Conservation (phyloP, 92 coral and sea anemone species). For the Umimayanthus kanabou region DNA sequence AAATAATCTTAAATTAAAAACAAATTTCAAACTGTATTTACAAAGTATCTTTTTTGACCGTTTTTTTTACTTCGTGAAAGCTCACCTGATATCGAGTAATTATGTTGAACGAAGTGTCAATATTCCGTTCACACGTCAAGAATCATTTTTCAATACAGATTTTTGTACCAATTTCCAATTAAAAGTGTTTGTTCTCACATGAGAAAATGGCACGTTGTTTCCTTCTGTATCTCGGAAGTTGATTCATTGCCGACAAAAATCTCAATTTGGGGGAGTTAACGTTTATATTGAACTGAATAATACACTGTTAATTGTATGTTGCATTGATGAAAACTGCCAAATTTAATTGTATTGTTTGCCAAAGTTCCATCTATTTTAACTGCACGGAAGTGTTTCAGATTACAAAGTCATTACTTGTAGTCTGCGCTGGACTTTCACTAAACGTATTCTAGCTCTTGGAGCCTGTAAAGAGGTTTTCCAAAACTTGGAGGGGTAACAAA, state of each 20-base stretch:
- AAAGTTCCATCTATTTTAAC: not conserved
- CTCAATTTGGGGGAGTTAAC: no score
- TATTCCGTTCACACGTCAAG: not conserved
- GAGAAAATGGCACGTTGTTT: not conserved
- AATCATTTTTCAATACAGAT: not conserved
- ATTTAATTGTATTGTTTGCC: not conserved
- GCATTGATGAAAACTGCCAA: not conserved
- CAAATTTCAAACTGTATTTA: no score
- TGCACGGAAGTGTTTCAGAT: not conserved
- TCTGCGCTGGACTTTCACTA: not conserved
- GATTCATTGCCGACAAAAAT: not conserved
- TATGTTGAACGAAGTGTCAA: not conserved
- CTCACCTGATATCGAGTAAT: not conserved
- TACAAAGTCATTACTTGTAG: not conserved
- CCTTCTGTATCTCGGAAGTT: slow-evolving; percentile 1
- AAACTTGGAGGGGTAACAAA: not conserved
- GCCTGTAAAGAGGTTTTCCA: not conserved
- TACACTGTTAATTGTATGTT: not conserved
- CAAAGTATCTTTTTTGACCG: not conserved
- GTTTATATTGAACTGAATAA: not conserved
- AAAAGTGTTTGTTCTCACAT: not conserved
- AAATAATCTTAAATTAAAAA: no score
- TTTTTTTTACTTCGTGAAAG: not conserved
- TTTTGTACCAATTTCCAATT: not conserved
- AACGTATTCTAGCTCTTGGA: no score